phyloP scores from a whole-genome alignment of 2,888 invertebrate genomes.

The Athetis lepigone region DNA sequence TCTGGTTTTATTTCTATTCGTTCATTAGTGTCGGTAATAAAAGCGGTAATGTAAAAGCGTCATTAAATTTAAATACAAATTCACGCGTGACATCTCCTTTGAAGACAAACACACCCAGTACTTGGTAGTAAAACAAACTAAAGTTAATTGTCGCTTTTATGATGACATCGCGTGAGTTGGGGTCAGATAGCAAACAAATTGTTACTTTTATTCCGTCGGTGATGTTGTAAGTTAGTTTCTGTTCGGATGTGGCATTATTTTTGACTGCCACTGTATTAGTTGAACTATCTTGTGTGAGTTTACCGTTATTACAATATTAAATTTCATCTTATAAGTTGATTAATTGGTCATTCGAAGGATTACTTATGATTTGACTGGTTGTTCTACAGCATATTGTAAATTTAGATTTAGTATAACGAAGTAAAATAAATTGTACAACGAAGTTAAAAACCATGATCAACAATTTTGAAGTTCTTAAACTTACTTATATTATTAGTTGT shows the following conservation, averaged over 20 bases:
- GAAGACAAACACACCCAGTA: constrained; percentile 81
- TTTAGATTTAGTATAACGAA: no score
- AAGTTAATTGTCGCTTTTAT: constrained; percentile 87
- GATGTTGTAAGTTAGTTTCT: constrained; percentile 37
- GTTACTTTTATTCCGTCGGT: constrained; percentile 70
- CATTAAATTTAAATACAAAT: constrained; percentile 76
- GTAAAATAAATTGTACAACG: no score
- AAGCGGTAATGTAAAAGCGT: constrained; percentile 69
- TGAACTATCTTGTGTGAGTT: neutral
- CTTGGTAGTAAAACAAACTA: constrained; percentile 83
- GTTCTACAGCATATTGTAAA: neutral
- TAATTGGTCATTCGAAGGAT: neutral
- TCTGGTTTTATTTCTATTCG: constrained; percentile 62
- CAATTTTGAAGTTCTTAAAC: neutral
- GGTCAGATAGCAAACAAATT: constrained; percentile 82
- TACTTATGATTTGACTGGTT: neutral
- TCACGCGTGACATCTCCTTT: constrained; percentile 82
- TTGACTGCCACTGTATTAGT: neutral
- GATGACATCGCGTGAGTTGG: constrained; percentile 85
- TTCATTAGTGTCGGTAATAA: constrained; percentile 65
- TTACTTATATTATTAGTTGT: neutral
- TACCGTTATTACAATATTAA: neutral
- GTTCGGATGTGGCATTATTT: constrained; percentile 55
- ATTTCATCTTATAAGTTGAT: neutral
- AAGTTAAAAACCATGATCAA: neutral